Evolutionary conservation across 2,113 vertebrate species (phyloP).

Genomic region (Ibidorhyncha struthersii): DNA sequence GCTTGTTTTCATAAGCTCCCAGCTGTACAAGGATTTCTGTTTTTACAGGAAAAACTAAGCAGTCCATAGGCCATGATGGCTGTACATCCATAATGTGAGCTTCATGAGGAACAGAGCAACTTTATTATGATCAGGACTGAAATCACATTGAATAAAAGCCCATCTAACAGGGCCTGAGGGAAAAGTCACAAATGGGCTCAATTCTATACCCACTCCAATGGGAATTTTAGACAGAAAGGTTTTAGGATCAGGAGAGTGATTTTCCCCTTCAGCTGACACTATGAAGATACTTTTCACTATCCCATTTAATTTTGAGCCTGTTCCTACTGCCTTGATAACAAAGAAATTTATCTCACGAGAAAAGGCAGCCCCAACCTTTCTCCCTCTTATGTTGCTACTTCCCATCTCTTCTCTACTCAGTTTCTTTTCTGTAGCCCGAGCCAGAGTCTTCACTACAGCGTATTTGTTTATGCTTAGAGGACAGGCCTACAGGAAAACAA

Average conservation of each 20-base stretch:
- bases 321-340: neutral
- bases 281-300: neutral
- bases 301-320: neutral
- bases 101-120: constrained; percentile 50
- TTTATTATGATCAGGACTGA: constrained; percentile 55
- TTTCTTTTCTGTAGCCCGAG: neutral
- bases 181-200: constrained; percentile 17
- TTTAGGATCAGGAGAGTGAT: neutral
- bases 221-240: neutral
- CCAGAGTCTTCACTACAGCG: neutral
- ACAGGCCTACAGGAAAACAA: constrained; percentile 49
- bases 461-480: constrained; percentile 39
- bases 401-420: neutral
- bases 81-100: constrained; percentile 36
- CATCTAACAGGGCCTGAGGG: constrained; percentile 31
- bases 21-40: constrained; percentile 40
- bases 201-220: neutral
- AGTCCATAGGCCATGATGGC: neutral
- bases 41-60: constrained; percentile 47
- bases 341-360: neutral
- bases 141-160: constrained; percentile 41
- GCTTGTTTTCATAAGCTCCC: constrained; percentile 64
- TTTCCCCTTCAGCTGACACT: neutral
- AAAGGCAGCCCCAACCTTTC: neutral
- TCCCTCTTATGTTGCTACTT: neutral